A percentile compares a stretch with the other conserved stretches of the same genome.
Conservation (phyloP, 2,888 invertebrate genomes). For the Stictocephala bisonia region DNA sequence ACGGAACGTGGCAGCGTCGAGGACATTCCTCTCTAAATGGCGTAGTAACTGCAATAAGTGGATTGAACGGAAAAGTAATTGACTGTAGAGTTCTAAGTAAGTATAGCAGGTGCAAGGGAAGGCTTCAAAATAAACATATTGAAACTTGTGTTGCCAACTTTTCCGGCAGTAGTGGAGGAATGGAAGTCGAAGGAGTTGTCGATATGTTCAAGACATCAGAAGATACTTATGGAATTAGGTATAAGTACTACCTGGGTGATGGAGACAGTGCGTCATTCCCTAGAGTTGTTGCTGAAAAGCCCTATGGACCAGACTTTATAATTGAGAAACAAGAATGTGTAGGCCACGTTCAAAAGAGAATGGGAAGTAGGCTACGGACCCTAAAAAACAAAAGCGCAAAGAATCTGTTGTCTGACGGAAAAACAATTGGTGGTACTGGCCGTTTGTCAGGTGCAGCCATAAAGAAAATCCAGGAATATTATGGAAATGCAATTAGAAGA, state of each 20-base stretch:
- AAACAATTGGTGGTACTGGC: constrained; percentile 52
- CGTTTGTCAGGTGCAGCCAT: constrained; percentile 55
- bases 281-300: constrained; percentile 51
- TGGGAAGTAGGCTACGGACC: constrained; percentile 42
- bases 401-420: constrained; percentile 38
- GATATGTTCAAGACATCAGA: constrained; percentile 47
- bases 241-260: constrained; percentile 48
- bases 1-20: neutral
- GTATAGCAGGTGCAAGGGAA: constrained; percentile 45
- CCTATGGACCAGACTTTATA: constrained; percentile 38
- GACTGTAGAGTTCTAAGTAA: constrained; percentile 47
- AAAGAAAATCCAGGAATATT: constrained; percentile 55
- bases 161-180: constrained; percentile 49
- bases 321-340: constrained; percentile 48
- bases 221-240: constrained; percentile 39
- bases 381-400: constrained; percentile 7
- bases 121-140: constrained; percentile 40
- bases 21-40: neutral
- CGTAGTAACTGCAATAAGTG: constrained; percentile 3
- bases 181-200: constrained; percentile 51
- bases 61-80: constrained; percentile 14
- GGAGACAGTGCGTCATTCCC: constrained; percentile 32
- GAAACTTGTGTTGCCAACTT: constrained; percentile 49
- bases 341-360: constrained; percentile 49
- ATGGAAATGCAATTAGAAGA: constrained; percentile 56